phyloP scores from a whole-genome alignment of 2,113 vertebrate species.

The Rhodinocichla rosea region DNA sequence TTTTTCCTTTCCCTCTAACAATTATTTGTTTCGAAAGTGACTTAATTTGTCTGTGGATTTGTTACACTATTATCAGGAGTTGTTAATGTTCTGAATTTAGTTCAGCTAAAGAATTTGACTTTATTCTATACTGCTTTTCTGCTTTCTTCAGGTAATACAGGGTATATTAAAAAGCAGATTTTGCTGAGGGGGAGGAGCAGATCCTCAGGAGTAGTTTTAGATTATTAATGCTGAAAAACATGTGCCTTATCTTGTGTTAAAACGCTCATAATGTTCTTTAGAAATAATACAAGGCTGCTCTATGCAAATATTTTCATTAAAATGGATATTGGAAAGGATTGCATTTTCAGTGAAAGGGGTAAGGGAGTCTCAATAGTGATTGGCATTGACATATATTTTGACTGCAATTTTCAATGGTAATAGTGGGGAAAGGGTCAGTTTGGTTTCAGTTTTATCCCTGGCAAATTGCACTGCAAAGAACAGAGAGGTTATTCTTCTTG shows the following conservation, averaged over 20 bases:
- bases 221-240: conserved; percentile 66
- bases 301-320: conserved; percentile 68
- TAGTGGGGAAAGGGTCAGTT: neutral
- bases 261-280: conserved; percentile 52
- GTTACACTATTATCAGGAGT: conserved; percentile 9
- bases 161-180: conserved; percentile 58
- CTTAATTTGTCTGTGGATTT: conserved; percentile 10
- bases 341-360: conserved; percentile 46
- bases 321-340: conserved; percentile 29
- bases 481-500: conserved; percentile 6
- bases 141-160: conserved; percentile 71
- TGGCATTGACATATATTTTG: neutral
- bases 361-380: conserved; percentile 25
- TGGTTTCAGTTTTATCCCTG: conserved; percentile 32
- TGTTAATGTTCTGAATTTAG: conserved; percentile 15
- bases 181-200: conserved; percentile 49
- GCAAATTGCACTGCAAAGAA: conserved; percentile 51
- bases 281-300: conserved; percentile 56
- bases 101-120: conserved; percentile 4
- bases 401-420: neutral
- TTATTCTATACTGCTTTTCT: conserved; percentile 47
- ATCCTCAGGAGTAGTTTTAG: conserved; percentile 67
- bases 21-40: neutral
- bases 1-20: neutral
- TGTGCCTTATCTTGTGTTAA: conserved; percentile 81